phyloP scores from a whole-genome alignment of 1,140 invertebrate genomes.

The Hylaeus volcanicus region DNA sequence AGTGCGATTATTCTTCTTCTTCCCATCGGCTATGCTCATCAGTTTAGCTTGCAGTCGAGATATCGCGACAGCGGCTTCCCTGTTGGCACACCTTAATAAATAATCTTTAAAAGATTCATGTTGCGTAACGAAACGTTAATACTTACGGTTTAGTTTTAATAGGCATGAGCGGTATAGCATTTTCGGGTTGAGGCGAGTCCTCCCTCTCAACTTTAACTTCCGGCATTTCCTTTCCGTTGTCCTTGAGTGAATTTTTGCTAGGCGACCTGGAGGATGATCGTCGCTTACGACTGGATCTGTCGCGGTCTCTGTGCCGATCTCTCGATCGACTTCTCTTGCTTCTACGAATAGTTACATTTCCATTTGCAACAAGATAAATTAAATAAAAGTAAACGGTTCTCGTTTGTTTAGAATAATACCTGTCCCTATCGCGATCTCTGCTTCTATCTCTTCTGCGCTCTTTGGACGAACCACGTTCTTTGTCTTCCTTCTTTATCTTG shows the following conservation, averaged over 20 bases:
- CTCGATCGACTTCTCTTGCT: constrained; percentile 81
- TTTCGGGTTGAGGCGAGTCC: constrained; percentile 76
- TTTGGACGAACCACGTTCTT: constrained; percentile 75
- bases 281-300: constrained; percentile 77
- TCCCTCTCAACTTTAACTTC: constrained; percentile 76
- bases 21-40: constrained; percentile 82
- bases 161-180: constrained; percentile 75
- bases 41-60: constrained; percentile 83
- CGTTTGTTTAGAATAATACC: constrained; percentile 62
- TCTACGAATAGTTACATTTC: constrained; percentile 45
- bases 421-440: constrained; percentile 79
- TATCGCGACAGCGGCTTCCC: constrained; percentile 80
- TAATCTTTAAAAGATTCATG: constrained; percentile 9
- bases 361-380: not conserved
- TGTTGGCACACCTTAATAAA: constrained; percentile 57
- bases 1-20: constrained; percentile 77
- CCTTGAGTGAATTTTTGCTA: constrained; percentile 73
- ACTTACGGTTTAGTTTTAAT: constrained; percentile 79
- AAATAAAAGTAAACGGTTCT: not conserved
- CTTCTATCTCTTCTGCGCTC: constrained; percentile 77
- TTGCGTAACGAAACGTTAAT: not conserved
- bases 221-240: constrained; percentile 72
- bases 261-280: constrained; percentile 77
- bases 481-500: constrained; percentile 79
- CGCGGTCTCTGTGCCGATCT: constrained; percentile 79